Evolutionary conservation across 2,797 vertebrate genomes (phyloP).

Genomic region (Gymnoscopelus microlampas): DNA sequence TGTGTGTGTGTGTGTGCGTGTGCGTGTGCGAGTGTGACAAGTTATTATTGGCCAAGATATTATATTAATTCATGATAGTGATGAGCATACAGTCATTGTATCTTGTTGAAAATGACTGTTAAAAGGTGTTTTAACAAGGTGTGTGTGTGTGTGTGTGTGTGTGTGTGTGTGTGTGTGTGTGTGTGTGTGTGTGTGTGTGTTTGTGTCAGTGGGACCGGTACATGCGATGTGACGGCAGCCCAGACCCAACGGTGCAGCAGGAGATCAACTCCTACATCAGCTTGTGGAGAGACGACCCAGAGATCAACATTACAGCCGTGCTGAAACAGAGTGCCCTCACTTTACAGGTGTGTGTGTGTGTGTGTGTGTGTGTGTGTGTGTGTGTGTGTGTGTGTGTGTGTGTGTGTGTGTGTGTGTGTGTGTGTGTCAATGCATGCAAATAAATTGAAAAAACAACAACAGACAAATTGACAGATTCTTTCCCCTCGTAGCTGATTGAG

Average conservation of each 20-base stretch:
- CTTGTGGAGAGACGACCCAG: constrained; percentile 85
- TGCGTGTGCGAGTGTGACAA: not conserved
- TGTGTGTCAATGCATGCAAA: too few species aligned
- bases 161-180: too few species aligned
- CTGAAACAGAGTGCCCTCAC: constrained; percentile 82
- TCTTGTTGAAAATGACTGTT: too few species aligned
- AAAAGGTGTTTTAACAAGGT: too few species aligned
- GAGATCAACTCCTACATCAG: constrained; percentile 91
- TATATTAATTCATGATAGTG: too few species aligned
- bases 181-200: constrained; percentile 21
- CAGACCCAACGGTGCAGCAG: constrained; percentile 83
- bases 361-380: not conserved
- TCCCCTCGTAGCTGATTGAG: constrained; percentile 81
- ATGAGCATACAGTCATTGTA: too few species aligned
- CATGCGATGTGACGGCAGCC: constrained; percentile 84
- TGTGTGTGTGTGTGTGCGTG: constrained; percentile 5
- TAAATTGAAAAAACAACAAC: too few species aligned
- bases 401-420: not conserved
- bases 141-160: not conserved
- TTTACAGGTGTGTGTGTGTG: constrained; percentile 78
- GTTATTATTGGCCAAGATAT: too few species aligned
- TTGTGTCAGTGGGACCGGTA: constrained; percentile 93
- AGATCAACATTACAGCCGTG: constrained; percentile 76
- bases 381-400: not conserved
- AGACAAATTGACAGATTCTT: not conserved